A percentile compares a stretch with the other conserved stretches of the same genome.
phyloP scores from a whole-genome alignment of 2,797 vertebrate species.

The Gobio occitaniae region DNA sequence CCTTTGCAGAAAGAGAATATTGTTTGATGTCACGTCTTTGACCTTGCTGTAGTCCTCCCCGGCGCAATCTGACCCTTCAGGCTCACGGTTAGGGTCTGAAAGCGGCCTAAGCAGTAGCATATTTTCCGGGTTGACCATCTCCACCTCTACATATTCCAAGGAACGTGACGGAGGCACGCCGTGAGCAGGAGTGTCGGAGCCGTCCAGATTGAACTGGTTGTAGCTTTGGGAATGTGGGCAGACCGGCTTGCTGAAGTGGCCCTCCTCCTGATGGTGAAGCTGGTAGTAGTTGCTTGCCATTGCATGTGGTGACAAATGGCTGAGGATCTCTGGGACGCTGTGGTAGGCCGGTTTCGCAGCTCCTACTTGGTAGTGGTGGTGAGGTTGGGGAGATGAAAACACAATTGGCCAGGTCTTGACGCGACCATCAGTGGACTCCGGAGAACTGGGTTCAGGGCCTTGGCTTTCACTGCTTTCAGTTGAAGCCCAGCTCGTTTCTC shows the following conservation, averaged over 20 bases:
- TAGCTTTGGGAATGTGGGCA: conserved; percentile 58
- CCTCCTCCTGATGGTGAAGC: conserved; percentile 53
- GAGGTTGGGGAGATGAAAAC: conserved; percentile 67
- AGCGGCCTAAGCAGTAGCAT: conserved; percentile 82
- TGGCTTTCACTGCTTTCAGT: conserved; percentile 24
- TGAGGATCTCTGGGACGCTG: conserved; percentile 71
- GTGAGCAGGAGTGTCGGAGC: conserved; percentile 13
- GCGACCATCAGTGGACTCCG: conserved; percentile 66
- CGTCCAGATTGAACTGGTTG: conserved; percentile 64
- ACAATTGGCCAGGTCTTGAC: conserved; percentile 81
- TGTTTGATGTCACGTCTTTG: conserved; percentile 77
- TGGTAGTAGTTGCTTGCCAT: conserved; percentile 40
- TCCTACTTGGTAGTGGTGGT: conserved; percentile 61
- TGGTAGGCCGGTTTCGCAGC: conserved; percentile 72
- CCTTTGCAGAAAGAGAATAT: conserved; percentile 83
- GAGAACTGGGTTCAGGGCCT: conserved; percentile 49
- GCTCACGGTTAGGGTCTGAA: conserved; percentile 56
- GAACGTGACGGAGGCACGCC: conserved; percentile 64
- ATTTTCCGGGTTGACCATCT: conserved; percentile 82
- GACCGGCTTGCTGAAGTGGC: conserved; percentile 41
- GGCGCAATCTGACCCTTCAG: neutral
- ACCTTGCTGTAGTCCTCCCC: conserved; percentile 88
- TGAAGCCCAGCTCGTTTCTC: conserved; percentile 49
- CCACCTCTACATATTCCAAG: conserved; percentile 89
- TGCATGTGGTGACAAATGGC: conserved; percentile 46